Conservation (phyloP, 2,888 invertebrate species). For the Caenorhabditis angaria region DNA sequence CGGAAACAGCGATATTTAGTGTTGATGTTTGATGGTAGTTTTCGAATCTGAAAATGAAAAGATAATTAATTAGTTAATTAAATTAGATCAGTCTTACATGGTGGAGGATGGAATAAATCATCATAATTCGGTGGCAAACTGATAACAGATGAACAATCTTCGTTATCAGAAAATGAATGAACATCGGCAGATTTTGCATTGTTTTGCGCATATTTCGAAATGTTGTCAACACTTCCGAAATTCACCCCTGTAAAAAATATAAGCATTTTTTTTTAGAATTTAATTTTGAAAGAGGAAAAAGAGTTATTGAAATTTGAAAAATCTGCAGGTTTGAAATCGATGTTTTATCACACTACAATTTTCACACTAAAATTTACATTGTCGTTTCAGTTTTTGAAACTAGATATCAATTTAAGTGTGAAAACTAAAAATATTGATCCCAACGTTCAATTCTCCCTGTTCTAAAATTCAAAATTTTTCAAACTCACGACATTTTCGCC, state of each 20-base stretch:
- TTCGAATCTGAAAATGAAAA: neutral
- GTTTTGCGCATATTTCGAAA: neutral
- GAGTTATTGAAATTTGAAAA: too few relatives aligned
- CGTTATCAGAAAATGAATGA: neutral
- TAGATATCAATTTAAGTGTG: too few relatives aligned
- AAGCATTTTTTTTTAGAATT: neutral
- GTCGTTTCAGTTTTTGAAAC: too few relatives aligned
- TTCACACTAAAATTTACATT: too few relatives aligned
- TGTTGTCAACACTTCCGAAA: conserved; percentile 9
- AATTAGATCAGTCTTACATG: neutral
- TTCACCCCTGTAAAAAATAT: neutral
- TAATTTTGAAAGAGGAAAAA: neutral
- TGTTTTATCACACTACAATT: too few relatives aligned
- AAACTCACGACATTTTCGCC: conserved; percentile 4
- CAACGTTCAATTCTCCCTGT: too few relatives aligned
- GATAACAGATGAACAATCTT: conserved; percentile 5
- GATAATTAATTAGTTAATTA: neutral
- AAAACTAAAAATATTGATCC: too few relatives aligned
- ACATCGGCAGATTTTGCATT: neutral
- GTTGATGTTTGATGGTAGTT: neutral
- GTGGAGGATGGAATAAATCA: conserved; percentile 6
- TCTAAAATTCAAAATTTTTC: neutral
- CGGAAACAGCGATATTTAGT: neutral
- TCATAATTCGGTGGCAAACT: conserved; percentile 11
- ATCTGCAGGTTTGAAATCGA: too few relatives aligned